Conservation (phyloP, 2,113 vertebrate species). For the Sigmodon hispidus region DNA sequence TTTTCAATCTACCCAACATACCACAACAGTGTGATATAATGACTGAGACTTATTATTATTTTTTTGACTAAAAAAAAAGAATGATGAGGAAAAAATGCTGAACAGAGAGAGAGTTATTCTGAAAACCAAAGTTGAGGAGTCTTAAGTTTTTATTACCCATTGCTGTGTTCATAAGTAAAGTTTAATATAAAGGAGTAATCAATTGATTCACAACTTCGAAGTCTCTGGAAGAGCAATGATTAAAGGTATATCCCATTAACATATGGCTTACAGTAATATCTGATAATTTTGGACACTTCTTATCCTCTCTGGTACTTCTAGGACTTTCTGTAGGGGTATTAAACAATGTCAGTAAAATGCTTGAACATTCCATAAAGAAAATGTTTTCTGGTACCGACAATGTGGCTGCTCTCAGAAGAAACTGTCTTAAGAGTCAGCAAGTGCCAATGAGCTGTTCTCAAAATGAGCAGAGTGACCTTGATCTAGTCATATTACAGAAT, state of each 20-base stretch:
- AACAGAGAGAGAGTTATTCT: background rate
- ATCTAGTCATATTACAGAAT: background rate
- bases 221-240: background rate
- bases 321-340: background rate
- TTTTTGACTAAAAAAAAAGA: slow-evolving; percentile 32
- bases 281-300: slow-evolving; percentile 39
- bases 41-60: slow-evolving; percentile 45
- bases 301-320: background rate
- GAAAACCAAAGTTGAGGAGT: slow-evolving; percentile 63
- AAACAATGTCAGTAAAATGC: background rate
- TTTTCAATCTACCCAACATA: slow-evolving; percentile 72
- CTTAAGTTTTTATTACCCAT: slow-evolving; percentile 54
- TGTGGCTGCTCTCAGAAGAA: background rate
- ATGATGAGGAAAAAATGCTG: background rate
- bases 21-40: slow-evolving; percentile 60
- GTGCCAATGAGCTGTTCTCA: background rate
- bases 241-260: background rate
- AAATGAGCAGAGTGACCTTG: background rate
- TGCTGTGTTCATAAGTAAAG: slow-evolving; percentile 61
- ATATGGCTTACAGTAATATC: background rate
- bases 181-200: slow-evolving; percentile 60
- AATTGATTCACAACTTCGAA: slow-evolving; percentile 47
- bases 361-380: slow-evolving; percentile 29
- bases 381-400: background rate
- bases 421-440: background rate